A percentile compares a stretch with the other conserved stretches of the same genome.
Conservation (phyloP, 2,797 vertebrate species). For the Cynopterus sphinx region DNA sequence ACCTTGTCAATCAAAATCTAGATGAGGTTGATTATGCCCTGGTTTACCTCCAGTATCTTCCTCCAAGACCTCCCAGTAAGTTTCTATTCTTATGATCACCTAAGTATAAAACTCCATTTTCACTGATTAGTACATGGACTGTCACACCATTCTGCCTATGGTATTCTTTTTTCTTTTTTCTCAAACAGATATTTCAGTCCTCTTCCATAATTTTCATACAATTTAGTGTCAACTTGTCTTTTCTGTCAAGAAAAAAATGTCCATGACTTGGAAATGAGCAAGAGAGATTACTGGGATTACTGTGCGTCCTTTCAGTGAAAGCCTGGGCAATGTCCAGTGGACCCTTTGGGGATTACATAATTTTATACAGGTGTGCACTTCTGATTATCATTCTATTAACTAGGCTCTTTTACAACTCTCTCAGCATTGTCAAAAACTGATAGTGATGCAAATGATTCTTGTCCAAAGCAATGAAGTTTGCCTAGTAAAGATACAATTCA, state of each 20-base stretch:
- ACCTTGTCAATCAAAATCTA: neutral
- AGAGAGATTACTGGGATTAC: neutral
- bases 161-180: neutral
- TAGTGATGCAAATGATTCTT: neutral
- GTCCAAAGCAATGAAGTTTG: neutral
- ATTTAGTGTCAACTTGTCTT: neutral
- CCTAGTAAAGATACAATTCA: constrained; percentile 3
- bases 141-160: neutral
- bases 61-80: neutral
- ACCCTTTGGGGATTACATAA: neutral
- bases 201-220: neutral
- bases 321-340: neutral
- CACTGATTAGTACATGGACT: neutral
- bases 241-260: neutral
- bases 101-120: neutral
- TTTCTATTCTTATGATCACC: neutral
- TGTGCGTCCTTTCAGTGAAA: neutral
- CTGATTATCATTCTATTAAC: constrained; percentile 6
- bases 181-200: neutral
- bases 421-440: neutral
- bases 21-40: neutral
- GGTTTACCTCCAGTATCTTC: neutral
- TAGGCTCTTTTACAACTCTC: neutral
- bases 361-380: neutral
- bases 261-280: constrained; percentile 8